These are phyloP conservation scores for Pterostichus niger DNA, from an alignment of 2,888 invertebrate species.

Conservation along the genomic window DNA sequence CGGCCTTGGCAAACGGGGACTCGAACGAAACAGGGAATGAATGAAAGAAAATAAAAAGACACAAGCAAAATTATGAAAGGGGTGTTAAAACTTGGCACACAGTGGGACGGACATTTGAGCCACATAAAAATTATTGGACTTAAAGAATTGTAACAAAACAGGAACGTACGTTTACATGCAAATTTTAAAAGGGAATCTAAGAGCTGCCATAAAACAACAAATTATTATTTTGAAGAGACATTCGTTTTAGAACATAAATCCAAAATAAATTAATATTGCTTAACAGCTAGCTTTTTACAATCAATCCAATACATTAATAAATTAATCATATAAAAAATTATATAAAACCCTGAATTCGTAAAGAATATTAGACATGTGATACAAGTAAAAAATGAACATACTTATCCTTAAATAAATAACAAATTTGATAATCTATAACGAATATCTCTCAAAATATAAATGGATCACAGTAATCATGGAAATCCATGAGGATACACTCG, in stretches of 20 bases:
- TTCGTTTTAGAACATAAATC: constrained; percentile 60
- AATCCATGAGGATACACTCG: constrained; percentile 62
- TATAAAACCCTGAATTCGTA: constrained; percentile 15
- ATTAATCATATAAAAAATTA: constrained; percentile 1
- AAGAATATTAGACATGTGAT: constrained; percentile 19
- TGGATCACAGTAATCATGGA: constrained; percentile 66
- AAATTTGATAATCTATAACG: constrained; percentile 60
- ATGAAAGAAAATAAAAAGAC: constrained; percentile 24
- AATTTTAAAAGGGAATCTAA: constrained; percentile 51
- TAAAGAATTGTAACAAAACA: constrained; percentile 12
- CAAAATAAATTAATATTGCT: constrained; percentile 52
- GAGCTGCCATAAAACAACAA: constrained; percentile 65
- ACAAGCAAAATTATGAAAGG: constrained; percentile 42
- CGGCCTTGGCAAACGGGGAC: constrained; percentile 24
- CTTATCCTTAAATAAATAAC: constrained; percentile 53
- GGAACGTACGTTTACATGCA: constrained; percentile 50
- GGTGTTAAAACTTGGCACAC: constrained; percentile 66
- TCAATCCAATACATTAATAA: not conserved
- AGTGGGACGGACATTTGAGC: constrained; percentile 67
- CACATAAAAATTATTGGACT: constrained; percentile 56
- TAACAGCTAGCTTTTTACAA: constrained; percentile 25
- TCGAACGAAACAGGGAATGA: not conserved
- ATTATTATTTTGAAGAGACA: constrained; percentile 60
- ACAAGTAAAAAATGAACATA: constrained; percentile 38
- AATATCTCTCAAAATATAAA: constrained; percentile 60